Base-by-base conservation (phyloP, 2,113 vertebrate genomes). In the Turdus rufiventris region DNA sequence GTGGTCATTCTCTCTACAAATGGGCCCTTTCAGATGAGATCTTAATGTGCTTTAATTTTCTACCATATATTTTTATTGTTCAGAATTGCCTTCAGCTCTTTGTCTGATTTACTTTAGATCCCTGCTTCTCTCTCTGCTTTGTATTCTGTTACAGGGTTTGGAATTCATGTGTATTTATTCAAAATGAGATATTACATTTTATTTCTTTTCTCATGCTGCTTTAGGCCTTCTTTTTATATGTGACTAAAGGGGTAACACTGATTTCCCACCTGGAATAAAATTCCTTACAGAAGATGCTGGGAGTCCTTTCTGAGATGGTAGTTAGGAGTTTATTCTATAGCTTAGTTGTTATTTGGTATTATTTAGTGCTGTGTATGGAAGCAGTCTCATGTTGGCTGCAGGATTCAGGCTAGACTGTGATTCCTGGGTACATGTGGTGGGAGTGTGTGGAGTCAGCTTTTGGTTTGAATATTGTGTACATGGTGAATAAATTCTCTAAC, bases 31-130 rank as follows among this genome's bases (percentile, higher is more conserved):
- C 61, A 91, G 83, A 40, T 87, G 67, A 21, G 38, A 38, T 71
- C 33, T 74, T 70, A 54, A 40, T 47, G 8, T 85, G 24, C 60
- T 85, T 76, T 91, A 60, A 63, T 96, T 90, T 96, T 85, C 40
- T 33, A 33, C 43, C 21, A 11, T 83, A 23, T 67, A 71, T 80
- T 95, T 96, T 93, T 91, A 61, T 87, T 96, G 91, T 74, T 83
- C 67, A 93, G 34, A 62, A 57, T 70, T 83, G 40, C 71, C 71
- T 93, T 90, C 21, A 57, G 38, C 45, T 75, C 70, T 92, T 84
- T 85, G 62, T 83, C 18, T 83, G 36, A 88, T 90, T 86, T 91
- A 45, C 51, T 78, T 91, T 74, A 50, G 67, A 66, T 83, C 5
- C 14, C 62, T 57, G 12, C 57, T 92, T 66, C 38, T 87, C 18